Evolutionary conservation across 2,797 vertebrate species (phyloP).

Genomic region (Enteromius radiatus): DNA sequence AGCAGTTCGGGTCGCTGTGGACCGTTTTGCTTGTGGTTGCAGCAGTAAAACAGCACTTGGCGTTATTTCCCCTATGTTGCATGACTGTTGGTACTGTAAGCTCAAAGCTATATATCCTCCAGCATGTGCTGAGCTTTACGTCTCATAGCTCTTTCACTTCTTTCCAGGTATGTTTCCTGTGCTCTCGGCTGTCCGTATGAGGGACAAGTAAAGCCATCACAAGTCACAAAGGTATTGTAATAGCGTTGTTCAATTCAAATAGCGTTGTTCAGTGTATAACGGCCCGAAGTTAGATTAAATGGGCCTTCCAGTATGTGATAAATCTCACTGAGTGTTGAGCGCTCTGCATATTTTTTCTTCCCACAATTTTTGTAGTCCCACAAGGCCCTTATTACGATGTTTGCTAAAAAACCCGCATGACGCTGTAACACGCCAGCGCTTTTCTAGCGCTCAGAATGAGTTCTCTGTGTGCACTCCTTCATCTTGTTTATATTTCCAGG

Average conservation of each 20-base stretch:
- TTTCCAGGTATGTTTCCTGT: slow-evolving; percentile 89
- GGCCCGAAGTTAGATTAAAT: not conserved
- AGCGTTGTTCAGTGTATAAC: not conserved
- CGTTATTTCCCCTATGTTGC: not conserved
- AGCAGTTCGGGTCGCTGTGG: not conserved
- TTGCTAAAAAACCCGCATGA: slow-evolving; percentile 53
- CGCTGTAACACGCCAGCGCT: slow-evolving; percentile 21
- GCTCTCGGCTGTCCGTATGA: slow-evolving; percentile 91
- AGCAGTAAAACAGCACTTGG: slow-evolving; percentile 29
- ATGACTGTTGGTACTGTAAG: not conserved
- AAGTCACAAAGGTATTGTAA: slow-evolving; percentile 86
- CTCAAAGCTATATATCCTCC: slow-evolving; percentile 2
- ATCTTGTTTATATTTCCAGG: slow-evolving; percentile 60
- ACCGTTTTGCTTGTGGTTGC: not conserved
- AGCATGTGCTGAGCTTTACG: not conserved
- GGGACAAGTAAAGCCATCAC: slow-evolving; percentile 81
- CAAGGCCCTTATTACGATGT: slow-evolving; percentile 57
- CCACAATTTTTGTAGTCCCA: slow-evolving; percentile 45
- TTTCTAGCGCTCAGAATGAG: slow-evolving; percentile 53
- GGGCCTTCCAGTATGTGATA: not conserved
- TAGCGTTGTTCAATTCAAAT: not conserved
- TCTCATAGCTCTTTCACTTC: slow-evolving; percentile 20
- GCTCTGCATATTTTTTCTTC: slow-evolving; percentile 42
- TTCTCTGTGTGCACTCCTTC: slow-evolving; percentile 53
- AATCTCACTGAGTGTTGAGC: slow-evolving; percentile 31